phyloP scores from a whole-genome alignment of 1,140 invertebrate species.

The Calephelis virginiensis region DNA sequence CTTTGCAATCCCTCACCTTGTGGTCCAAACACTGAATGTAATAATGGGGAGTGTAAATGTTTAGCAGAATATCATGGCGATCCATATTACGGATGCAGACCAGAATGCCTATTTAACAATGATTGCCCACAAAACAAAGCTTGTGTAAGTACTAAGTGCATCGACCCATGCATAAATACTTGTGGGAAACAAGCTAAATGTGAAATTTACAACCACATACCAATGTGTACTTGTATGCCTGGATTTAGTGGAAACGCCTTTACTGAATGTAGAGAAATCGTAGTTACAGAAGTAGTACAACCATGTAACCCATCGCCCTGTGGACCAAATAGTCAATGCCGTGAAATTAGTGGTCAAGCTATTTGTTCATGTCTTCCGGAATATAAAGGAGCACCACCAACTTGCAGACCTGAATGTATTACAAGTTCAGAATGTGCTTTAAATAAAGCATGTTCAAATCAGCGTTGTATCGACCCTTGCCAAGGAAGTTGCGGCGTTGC shows the following conservation, averaged over 20 bases:
- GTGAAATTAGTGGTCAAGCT: conserved; percentile 70
- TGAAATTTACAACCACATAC: conserved; percentile 88
- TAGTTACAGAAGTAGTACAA: conserved; percentile 48
- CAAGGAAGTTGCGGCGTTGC: conserved; percentile 75
- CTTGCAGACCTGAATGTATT: conserved; percentile 80
- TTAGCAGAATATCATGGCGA: conserved; percentile 84
- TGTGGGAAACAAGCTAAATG: conserved; percentile 90
- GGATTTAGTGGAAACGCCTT: conserved; percentile 90
- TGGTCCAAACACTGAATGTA: conserved; percentile 79
- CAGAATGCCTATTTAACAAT: conserved; percentile 88
- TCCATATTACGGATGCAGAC: conserved; percentile 86
- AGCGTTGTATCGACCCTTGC: conserved; percentile 81
- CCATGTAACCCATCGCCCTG: conserved; percentile 75
- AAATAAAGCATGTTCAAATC: conserved; percentile 80
- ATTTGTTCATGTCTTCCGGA: conserved; percentile 80
- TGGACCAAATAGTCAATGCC: conserved; percentile 66
- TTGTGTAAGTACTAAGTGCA: conserved; percentile 89
- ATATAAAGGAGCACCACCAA: conserved; percentile 78
- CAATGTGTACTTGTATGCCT: conserved; percentile 86
- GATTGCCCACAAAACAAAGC: conserved; percentile 89
- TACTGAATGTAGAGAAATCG: conserved; percentile 82
- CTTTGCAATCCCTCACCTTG: conserved; percentile 66
- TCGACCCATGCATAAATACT: conserved; percentile 90
- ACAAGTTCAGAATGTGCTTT: conserved; percentile 80
- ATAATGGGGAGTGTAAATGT: conserved; percentile 82